Evolutionary conservation across 1,140 invertebrate species (phyloP).

Genomic region (Dendroctonus ponderosae): DNA sequence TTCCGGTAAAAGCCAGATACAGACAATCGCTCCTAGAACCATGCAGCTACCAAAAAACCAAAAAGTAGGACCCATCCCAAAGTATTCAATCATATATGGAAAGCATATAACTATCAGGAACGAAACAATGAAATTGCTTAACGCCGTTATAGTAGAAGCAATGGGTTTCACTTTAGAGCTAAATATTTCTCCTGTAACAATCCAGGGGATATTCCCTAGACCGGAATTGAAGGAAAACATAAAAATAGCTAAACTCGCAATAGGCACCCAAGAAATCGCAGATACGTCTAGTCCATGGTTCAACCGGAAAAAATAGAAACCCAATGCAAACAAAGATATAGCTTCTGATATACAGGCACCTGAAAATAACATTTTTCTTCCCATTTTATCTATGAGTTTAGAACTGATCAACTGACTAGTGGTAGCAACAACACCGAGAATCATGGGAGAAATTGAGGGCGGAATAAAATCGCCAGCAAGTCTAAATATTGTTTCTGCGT

Average conservation of each 20-base stretch:
- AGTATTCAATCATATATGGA: constrained; percentile 55
- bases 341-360: constrained; percentile 64
- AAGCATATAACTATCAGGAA: constrained; percentile 79
- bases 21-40: constrained; percentile 55
- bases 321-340: constrained; percentile 35
- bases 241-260: constrained; percentile 35
- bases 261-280: constrained; percentile 36
- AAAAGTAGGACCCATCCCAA: constrained; percentile 70
- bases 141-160: constrained; percentile 69
- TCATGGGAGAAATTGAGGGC: constrained; percentile 38
- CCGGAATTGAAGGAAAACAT: constrained; percentile 51
- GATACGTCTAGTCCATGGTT: constrained; percentile 20
- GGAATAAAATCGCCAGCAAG: constrained; percentile 59
- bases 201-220: constrained; percentile 78
- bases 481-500: constrained; percentile 69
- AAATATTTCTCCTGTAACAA: constrained; percentile 79
- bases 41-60: constrained; percentile 75
- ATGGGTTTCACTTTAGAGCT: constrained; percentile 69
- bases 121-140: constrained; percentile 71
- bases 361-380: constrained; percentile 68
- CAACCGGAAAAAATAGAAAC: constrained; percentile 32
- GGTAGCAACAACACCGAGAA: constrained; percentile 56
- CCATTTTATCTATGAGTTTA: constrained; percentile 51
- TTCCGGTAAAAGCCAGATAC: constrained; percentile 53
- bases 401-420: constrained; percentile 12